Conservation (phyloP, 2,113 vertebrate genomes). For the Sander vitreus region DNA sequence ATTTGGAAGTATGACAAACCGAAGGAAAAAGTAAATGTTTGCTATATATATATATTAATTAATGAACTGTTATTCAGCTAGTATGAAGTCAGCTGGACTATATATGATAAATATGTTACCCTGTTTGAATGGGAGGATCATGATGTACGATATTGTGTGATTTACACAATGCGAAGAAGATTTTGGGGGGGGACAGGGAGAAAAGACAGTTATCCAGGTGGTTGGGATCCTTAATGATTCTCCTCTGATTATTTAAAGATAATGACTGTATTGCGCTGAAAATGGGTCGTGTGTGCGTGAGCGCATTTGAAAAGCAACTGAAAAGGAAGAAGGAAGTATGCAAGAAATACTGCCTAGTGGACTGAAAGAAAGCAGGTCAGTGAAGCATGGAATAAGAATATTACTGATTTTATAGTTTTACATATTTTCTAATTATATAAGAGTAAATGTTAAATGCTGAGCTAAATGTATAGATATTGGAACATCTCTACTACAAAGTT, state of each 20-base stretch:
- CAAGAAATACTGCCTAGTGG: not conserved
- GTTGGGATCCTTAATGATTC: too few species aligned
- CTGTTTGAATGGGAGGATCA: not conserved
- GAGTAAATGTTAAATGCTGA: not conserved
- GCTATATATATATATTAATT: not conserved
- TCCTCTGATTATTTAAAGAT: too few species aligned
- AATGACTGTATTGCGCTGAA: too few species aligned
- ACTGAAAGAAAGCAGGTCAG: not conserved
- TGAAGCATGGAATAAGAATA: not conserved
- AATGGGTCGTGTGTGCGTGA: too few species aligned
- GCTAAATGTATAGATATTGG: not conserved
- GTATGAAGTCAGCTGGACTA: not conserved
- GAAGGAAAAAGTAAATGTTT: too few species aligned
- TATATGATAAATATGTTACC: not conserved
- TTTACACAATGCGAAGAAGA: slow-evolving; percentile 8
- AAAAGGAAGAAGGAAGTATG: slow-evolving; percentile 4
- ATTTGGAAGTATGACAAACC: not conserved
- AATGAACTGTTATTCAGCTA: not conserved
- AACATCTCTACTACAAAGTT: not conserved
- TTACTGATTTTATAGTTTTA: not conserved
- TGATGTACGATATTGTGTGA: not conserved
- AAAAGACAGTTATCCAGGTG: too few species aligned
- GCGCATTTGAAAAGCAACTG: not conserved
- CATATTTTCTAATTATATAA: not conserved
- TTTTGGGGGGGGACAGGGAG: too few species aligned